phyloP scores from a whole-genome alignment of 2,888 invertebrate genomes.

The Amiota communis region DNA sequence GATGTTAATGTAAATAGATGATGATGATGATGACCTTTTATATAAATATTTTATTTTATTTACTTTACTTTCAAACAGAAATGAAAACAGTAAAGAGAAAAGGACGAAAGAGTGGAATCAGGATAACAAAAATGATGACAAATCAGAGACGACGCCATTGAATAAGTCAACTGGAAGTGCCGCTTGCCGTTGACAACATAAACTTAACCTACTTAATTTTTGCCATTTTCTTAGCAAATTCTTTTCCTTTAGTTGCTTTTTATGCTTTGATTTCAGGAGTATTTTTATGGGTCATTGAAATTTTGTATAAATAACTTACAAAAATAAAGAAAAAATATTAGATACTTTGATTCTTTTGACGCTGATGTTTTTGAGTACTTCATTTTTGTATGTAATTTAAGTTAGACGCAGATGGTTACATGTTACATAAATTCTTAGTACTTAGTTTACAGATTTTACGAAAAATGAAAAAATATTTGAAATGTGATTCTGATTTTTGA shows the following conservation, averaged over 20 bases:
- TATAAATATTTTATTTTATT: slow-evolving; percentile 24
- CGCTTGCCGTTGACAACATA: slow-evolving; percentile 1
- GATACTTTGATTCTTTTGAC: not conserved
- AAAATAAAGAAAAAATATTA: not conserved
- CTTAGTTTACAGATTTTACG: too few relatives aligned
- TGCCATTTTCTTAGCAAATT: not conserved
- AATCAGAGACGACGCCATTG: slow-evolving; percentile 9
- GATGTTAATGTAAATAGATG: not conserved
- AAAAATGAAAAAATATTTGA: too few relatives aligned
- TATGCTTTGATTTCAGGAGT: not conserved
- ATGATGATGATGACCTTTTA: slow-evolving; percentile 8
- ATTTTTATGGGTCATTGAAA: not conserved
- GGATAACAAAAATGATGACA: not conserved
- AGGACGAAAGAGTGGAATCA: not conserved
- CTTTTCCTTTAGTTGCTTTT: not conserved
- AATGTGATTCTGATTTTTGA: too few relatives aligned
- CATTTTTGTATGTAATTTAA: not conserved
- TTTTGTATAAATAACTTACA: not conserved
- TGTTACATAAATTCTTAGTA: too few relatives aligned
- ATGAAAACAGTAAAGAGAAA: not conserved
- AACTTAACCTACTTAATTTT: slow-evolving; percentile 27
- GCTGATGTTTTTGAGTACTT: not conserved
- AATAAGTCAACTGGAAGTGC: slow-evolving; percentile 20
- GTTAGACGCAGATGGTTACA: too few relatives aligned
- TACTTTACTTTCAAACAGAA: slow-evolving; percentile 7